Percentiles rank a stretch among this genome's conserved stretches.
Conservation (phyloP, 2,797 vertebrate species). For the Novumbra hubbsi region DNA sequence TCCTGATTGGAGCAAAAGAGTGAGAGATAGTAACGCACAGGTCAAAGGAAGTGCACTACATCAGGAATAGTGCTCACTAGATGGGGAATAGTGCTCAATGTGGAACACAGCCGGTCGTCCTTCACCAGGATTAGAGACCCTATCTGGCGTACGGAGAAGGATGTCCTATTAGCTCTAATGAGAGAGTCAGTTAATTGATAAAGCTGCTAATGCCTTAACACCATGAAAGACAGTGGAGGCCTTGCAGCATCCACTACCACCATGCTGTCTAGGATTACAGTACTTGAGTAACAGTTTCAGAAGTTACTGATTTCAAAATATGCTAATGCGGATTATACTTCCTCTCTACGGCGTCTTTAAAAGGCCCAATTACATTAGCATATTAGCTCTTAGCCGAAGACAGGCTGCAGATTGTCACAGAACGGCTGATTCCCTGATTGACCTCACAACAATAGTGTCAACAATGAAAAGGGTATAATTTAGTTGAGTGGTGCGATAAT, state of each 20-base stretch:
- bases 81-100: neutral
- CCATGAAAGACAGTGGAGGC: conserved; percentile 46
- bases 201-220: conserved; percentile 45
- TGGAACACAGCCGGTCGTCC: conserved; percentile 7
- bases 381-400: conserved; percentile 49
- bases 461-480: conserved; percentile 53
- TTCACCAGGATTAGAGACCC: conserved; percentile 9
- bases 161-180: conserved; percentile 49
- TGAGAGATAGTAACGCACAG: neutral
- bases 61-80: neutral
- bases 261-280: conserved; percentile 34
- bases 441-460: conserved; percentile 46
- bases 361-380: conserved; percentile 71
- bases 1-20: neutral
- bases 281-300: conserved; percentile 55
- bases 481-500: conserved; percentile 62
- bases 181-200: conserved; percentile 55
- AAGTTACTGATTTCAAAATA: conserved; percentile 50
- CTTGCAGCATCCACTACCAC: conserved; percentile 21
- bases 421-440: conserved; percentile 50
- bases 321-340: conserved; percentile 51
- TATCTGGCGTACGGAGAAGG: conserved; percentile 34
- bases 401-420: conserved; percentile 41
- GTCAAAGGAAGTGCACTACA: neutral
- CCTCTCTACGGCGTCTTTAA: conserved; percentile 45